phyloP scores from a whole-genome alignment of 2,888 invertebrate species.

The Drosophila yooni region DNA sequence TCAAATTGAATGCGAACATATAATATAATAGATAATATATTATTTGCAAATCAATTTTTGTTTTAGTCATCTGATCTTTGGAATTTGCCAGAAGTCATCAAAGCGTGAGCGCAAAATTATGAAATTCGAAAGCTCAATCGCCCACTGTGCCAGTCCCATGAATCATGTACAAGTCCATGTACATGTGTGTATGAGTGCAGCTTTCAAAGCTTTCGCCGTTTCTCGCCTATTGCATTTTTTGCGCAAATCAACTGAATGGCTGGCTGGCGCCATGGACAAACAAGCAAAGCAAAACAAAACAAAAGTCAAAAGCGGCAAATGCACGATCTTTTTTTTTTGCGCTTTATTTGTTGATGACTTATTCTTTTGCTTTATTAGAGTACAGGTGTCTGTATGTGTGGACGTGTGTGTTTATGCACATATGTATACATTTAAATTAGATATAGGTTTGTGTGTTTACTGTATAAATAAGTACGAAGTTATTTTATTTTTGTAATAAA shows the following conservation, averaged over 20 bases:
- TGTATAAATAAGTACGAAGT: not conserved
- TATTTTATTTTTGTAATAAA: not conserved
- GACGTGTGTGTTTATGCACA: not conserved
- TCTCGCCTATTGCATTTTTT: conserved; percentile 39
- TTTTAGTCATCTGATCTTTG: conserved; percentile 11
- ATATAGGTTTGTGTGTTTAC: not conserved
- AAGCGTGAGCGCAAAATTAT: conserved; percentile 4
- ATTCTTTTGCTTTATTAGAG: not conserved
- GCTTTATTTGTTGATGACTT: not conserved
- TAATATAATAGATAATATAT: too few relatives aligned
- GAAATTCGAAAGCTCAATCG: conserved; percentile 40
- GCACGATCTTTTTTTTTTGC: not conserved
- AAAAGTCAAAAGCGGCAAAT: not conserved
- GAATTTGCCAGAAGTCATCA: not conserved
- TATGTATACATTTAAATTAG: not conserved
- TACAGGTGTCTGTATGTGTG: not conserved
- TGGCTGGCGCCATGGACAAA: conserved; percentile 27
- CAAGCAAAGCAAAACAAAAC: conserved; percentile 3
- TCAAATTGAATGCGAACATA: conserved; percentile 2
- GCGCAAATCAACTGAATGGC: conserved; percentile 6
- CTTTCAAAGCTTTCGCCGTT: conserved; percentile 33
- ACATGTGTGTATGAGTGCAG: conserved; percentile 21
- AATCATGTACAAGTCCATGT: not conserved
- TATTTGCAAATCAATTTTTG: not conserved
- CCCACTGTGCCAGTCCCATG: conserved; percentile 10